Conservation (phyloP, 1,140 invertebrate genomes). For the Capitella teleta region DNA sequence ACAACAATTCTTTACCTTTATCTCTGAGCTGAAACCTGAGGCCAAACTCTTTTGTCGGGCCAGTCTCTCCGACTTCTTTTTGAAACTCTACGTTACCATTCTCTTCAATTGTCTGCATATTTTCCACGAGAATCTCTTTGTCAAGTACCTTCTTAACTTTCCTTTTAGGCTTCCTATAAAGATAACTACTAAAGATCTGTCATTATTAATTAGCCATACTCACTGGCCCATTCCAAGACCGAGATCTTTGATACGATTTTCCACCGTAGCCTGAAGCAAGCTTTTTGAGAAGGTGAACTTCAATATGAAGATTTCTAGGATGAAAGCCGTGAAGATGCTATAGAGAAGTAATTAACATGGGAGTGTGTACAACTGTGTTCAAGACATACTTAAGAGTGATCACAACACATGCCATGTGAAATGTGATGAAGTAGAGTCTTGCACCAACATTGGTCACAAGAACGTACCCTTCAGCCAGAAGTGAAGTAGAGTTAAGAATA, state of each 20-base stretch:
- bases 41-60: too few species aligned
- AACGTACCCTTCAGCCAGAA: conserved; percentile 44
- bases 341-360: conserved; percentile 18
- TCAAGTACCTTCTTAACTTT: too few species aligned
- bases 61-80: too few species aligned
- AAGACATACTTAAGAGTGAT: conserved; percentile 46
- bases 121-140: too few species aligned
- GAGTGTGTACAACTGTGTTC: neutral
- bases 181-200: too few species aligned
- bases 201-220: too few species aligned
- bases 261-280: conserved; percentile 40
- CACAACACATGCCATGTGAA: conserved; percentile 47
- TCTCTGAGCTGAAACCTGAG: too few species aligned
- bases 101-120: too few species aligned
- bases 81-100: too few species aligned
- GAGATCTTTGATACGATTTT: conserved; percentile 44
- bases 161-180: too few species aligned
- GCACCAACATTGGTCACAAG: conserved; percentile 41
- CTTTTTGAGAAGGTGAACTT: conserved; percentile 44
- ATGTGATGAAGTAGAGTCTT: conserved; percentile 45
- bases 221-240: conserved; percentile 39
- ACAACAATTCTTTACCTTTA: too few species aligned
- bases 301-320: conserved; percentile 48
- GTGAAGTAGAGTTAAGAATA: conserved; percentile 31
- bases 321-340: conserved; percentile 50